A percentile compares a stretch with the other conserved stretches of the same genome.
These are phyloP conservation scores for Eurytoma adleriae DNA, from an alignment of 2,888 invertebrate genomes.

Conservation along the genomic window DNA sequence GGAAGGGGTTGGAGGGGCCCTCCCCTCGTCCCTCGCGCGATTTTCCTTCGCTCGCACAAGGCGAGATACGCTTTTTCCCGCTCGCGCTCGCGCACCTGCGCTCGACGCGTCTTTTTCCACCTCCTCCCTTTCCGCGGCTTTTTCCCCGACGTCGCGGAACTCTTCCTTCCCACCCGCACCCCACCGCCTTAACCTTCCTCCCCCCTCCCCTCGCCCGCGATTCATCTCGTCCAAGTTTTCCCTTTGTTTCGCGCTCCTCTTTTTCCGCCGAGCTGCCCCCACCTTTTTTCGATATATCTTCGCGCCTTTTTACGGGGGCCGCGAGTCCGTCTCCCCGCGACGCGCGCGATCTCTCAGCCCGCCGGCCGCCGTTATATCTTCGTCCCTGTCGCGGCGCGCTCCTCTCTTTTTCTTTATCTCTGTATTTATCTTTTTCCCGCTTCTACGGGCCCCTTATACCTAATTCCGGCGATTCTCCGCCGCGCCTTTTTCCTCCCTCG, in stretches of 20 bases:
- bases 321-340: conserved; percentile 41
- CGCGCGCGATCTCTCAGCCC: conserved; percentile 41
- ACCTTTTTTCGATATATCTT: conserved; percentile 59
- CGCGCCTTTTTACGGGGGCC: conserved; percentile 49
- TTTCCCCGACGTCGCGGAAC: conserved; percentile 48
- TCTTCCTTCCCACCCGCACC: conserved; percentile 61
- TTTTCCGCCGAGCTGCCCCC: conserved; percentile 16
- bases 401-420: conserved; percentile 41
- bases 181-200: conserved; percentile 13
- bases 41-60: background rate
- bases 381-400: conserved; percentile 51
- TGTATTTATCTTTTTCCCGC: conserved; percentile 50
- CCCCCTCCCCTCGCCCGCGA: conserved; percentile 52
- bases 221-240: conserved; percentile 55
- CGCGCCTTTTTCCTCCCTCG: conserved; percentile 22
- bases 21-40: conserved; percentile 1
- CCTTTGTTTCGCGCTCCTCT: conserved; percentile 51
- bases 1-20: conserved; percentile 18
- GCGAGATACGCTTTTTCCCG: conserved; percentile 26
- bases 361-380: conserved; percentile 45
- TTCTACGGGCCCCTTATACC: conserved; percentile 29
- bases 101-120: background rate
- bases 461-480: conserved; percentile 53
- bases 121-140: conserved; percentile 27
- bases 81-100: conserved; percentile 35